A percentile compares a stretch with the other conserved stretches of the same genome.
Evolutionary conservation across 2,797 vertebrate species (phyloP).

Genomic region (Hippocampus kuda): DNA sequence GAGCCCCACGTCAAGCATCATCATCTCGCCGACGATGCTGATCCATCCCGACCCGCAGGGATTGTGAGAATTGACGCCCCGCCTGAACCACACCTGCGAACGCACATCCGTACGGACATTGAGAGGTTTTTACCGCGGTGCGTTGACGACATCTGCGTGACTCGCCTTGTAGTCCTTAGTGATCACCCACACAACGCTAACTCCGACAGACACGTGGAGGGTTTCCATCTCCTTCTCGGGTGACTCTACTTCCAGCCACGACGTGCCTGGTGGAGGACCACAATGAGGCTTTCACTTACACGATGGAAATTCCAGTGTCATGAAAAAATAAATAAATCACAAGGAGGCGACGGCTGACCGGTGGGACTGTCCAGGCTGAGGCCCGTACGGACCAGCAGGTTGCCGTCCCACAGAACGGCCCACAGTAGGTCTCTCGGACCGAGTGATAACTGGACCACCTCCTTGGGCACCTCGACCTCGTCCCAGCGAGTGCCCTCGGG

Average conservation of each 20-base stretch:
- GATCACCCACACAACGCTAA: conserved; percentile 87
- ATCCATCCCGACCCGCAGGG: conserved; percentile 95
- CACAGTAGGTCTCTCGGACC: conserved; percentile 91
- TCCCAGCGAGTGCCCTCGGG: conserved; percentile 87
- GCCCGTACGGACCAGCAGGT: conserved; percentile 84
- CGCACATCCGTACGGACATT: background rate
- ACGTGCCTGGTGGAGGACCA: conserved; percentile 49
- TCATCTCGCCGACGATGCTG: conserved; percentile 89
- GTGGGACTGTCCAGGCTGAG: conserved; percentile 80
- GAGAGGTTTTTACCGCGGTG: background rate
- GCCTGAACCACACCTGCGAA: conserved; percentile 90
- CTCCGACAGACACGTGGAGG: conserved; percentile 79
- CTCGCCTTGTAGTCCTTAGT: conserved; percentile 91
- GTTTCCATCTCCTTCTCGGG: conserved; percentile 78
- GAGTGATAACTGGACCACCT: conserved; percentile 85
- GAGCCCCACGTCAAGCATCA: conserved; percentile 86
- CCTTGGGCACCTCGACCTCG: conserved; percentile 75
- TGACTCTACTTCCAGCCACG: conserved; percentile 80
- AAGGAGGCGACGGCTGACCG: conserved; percentile 32
- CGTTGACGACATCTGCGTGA: background rate
- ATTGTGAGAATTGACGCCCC: conserved; percentile 91
- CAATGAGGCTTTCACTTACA: background rate
- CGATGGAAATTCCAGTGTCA: background rate
- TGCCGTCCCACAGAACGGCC: conserved; percentile 92
- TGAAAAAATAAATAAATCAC: background rate